Conservation (phyloP, 1,140 invertebrate genomes). For the Platyscapa corneri region DNA sequence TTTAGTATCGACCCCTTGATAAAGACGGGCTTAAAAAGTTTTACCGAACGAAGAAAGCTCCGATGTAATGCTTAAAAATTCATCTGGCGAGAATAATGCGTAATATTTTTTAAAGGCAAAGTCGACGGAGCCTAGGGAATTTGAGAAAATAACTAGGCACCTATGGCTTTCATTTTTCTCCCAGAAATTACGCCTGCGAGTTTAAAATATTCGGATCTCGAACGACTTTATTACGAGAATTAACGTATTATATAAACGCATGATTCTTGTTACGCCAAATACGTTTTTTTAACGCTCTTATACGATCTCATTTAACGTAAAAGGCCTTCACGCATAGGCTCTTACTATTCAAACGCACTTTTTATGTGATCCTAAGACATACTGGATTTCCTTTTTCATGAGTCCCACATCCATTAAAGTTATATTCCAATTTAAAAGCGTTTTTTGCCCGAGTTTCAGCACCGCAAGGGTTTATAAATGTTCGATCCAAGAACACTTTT, state of each 20-base stretch:
- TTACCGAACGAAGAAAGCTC: too few species aligned
- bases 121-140: too few species aligned
- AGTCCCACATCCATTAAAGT: background rate
- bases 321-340: background rate
- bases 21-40: too few species aligned
- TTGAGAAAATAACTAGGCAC: too few species aligned
- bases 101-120: too few species aligned
- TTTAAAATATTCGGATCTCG: too few species aligned
- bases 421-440: background rate
- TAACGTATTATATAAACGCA: conserved; percentile 1
- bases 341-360: background rate
- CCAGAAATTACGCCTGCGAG: too few species aligned
- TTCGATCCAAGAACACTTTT: background rate
- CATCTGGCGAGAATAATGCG: too few species aligned
- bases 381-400: background rate
- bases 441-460: background rate
- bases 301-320: background rate
- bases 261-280: background rate
- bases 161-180: too few species aligned
- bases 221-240: background rate
- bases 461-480: background rate
- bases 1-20: too few species aligned
- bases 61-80: too few species aligned
- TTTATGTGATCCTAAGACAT: background rate
- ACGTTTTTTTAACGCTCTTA: background rate